phyloP scores from a whole-genome alignment of 2,888 invertebrate species.

The Venusia cambrica region DNA sequence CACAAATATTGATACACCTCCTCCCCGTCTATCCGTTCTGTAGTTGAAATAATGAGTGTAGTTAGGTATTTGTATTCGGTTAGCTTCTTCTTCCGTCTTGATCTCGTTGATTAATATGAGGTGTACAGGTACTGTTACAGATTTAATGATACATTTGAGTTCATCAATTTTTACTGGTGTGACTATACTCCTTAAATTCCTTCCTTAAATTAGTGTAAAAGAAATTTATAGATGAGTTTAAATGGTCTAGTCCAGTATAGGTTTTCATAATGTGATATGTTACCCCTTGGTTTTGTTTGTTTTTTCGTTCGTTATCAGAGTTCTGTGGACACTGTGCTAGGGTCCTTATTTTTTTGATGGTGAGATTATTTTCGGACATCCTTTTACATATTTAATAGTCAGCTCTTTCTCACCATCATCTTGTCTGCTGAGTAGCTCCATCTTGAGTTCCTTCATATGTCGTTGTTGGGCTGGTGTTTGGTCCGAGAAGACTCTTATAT shows the following conservation, averaged over 20 bases:
- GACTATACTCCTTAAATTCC: constrained; percentile 1
- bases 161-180: constrained; percentile 1
- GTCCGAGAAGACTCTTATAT: no score
- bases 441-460: not conserved
- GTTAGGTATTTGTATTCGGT: not conserved
- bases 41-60: constrained; percentile 3
- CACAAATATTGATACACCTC: constrained; percentile 1
- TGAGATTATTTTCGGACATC: constrained; percentile 1
- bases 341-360: constrained; percentile 3
- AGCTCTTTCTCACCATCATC: constrained; percentile 3
- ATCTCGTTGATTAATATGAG: constrained; percentile 2
- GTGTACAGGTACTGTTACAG: not conserved
- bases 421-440: not conserved
- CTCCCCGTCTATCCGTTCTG: constrained; percentile 1
- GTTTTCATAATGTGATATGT: constrained; percentile 5
- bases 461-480: constrained; percentile 7
- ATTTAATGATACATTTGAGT: constrained; percentile 7
- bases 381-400: constrained; percentile 3
- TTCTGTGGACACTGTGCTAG: not conserved
- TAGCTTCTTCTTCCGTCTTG: constrained; percentile 1
- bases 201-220: constrained; percentile 1
- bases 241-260: not conserved
- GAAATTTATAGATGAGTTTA: constrained; percentile 1
- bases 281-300: not conserved
- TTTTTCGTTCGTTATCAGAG: not conserved